A percentile compares a stretch with the other conserved stretches of the same genome.
Conservation (phyloP, 2,888 invertebrate genomes). For the Mylabris sibirica region DNA sequence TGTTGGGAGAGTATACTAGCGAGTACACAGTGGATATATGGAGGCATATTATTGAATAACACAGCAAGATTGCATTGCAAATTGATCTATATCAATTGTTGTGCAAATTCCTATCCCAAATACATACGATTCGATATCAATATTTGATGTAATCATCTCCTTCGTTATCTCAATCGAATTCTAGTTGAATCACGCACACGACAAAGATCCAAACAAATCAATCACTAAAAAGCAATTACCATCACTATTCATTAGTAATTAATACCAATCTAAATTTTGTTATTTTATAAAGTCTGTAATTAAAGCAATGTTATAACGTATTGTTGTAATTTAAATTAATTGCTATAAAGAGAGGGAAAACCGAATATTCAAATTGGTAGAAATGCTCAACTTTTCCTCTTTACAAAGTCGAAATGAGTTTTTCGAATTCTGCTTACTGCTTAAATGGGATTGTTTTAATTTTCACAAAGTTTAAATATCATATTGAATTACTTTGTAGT, state of each 20-base stretch:
- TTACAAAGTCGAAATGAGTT: background rate
- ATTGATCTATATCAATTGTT: background rate
- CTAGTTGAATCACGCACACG: background rate
- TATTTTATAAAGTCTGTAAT: background rate
- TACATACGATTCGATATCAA: background rate
- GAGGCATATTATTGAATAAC: background rate
- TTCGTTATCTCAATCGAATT: background rate
- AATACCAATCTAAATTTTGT: background rate
- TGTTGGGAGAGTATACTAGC: too few relatives aligned
- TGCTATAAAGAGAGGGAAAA: too few relatives aligned
- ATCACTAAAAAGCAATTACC: too few relatives aligned
- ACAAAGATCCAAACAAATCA: background rate
- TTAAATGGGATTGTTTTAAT: constrained; percentile 1
- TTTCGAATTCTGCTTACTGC: background rate
- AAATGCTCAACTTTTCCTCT: background rate
- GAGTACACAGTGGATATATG: too few relatives aligned
- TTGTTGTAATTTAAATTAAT: too few relatives aligned
- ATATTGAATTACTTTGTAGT: background rate
- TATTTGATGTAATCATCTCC: background rate
- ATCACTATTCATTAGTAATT: too few relatives aligned
- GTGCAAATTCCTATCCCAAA: background rate
- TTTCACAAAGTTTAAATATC: background rate
- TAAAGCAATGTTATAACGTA: background rate
- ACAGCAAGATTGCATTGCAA: background rate
- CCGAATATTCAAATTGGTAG: background rate